Evolutionary conservation across 2,888 invertebrate species (phyloP).

Genomic region (Dryomyza anilis): DNA sequence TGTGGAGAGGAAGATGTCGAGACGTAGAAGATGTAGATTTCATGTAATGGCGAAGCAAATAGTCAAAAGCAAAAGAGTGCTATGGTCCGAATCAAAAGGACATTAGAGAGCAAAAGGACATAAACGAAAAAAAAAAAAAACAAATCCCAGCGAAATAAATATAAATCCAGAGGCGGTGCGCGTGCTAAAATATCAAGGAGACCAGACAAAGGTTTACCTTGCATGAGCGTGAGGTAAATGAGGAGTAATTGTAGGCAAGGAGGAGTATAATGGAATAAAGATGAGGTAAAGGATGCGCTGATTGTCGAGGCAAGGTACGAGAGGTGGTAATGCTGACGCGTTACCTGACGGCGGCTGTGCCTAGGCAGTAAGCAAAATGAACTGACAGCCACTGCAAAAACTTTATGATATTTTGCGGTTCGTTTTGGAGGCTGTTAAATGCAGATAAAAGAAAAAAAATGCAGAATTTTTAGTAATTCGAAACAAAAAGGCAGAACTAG

Average conservation of each 20-base stretch:
- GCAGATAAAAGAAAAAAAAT: constrained; percentile 18
- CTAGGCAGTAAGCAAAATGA: not conserved
- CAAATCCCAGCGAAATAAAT: constrained; percentile 28
- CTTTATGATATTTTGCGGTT: constrained; percentile 24
- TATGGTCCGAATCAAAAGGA: no score
- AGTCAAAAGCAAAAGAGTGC: not conserved
- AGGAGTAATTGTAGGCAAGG: not conserved
- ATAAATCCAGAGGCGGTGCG: constrained; percentile 30
- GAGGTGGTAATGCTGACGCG: not conserved
- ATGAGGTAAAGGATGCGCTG: not conserved
- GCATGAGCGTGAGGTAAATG: not conserved
- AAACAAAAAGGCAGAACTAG: no score
- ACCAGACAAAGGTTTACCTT: not conserved
- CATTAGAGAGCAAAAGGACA: no score
- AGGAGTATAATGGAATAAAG: not conserved
- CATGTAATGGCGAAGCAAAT: not conserved
- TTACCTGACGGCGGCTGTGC: constrained; percentile 1
- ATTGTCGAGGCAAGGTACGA: not conserved
- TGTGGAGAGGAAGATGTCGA: not conserved
- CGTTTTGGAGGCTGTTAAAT: constrained; percentile 18
- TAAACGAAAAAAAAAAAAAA: not conserved
- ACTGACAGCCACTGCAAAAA: constrained; percentile 1
- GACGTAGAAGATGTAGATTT: not conserved
- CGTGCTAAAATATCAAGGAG: not conserved
- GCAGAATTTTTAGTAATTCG: no score